These are phyloP conservation scores for Fukomys damarensis DNA, from an alignment of 2,113 vertebrate genomes.

Conservation along the genomic window DNA sequence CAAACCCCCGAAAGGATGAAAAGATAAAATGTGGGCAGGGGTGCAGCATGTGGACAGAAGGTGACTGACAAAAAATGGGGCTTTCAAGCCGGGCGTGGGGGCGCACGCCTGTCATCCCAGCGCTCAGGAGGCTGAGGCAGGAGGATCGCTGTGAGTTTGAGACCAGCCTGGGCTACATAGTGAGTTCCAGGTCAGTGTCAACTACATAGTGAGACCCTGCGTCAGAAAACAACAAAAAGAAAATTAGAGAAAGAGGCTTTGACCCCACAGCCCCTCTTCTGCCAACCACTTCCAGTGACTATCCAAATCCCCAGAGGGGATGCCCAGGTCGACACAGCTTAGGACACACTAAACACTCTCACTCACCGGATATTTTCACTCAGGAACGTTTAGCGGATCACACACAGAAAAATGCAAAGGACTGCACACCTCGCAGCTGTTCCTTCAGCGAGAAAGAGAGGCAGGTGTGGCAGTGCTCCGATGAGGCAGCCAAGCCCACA, in stretches of 20 bases:
- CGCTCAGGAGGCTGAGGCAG: too few species aligned
- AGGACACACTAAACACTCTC: background rate
- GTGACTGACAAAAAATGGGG: too few species aligned
- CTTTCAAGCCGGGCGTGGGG: too few species aligned
- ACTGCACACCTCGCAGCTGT: constrained; percentile 33
- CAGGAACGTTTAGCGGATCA: constrained; percentile 58
- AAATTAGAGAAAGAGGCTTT: background rate
- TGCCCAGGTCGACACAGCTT: background rate
- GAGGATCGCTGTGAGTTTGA: too few species aligned
- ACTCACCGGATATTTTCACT: background rate
- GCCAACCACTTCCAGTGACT: background rate
- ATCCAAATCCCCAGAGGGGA: background rate
- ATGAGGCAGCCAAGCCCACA: background rate
- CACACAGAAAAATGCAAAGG: constrained; percentile 60
- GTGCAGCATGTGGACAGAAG: rapidly evolving
- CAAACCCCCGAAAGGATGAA: background rate
- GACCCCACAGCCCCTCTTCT: background rate
- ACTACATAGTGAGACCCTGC: too few species aligned
- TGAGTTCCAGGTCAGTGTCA: too few species aligned
- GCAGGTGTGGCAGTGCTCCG: constrained; percentile 64
- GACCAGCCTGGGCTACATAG: too few species aligned
- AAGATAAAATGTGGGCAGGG: background rate
- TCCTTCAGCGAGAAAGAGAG: constrained; percentile 72
- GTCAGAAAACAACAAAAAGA: too few species aligned
- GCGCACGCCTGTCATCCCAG: too few species aligned